These are phyloP conservation scores for Leptodactylus fallax DNA, from an alignment of 2,797 vertebrate genomes.

Conservation along the genomic window DNA sequence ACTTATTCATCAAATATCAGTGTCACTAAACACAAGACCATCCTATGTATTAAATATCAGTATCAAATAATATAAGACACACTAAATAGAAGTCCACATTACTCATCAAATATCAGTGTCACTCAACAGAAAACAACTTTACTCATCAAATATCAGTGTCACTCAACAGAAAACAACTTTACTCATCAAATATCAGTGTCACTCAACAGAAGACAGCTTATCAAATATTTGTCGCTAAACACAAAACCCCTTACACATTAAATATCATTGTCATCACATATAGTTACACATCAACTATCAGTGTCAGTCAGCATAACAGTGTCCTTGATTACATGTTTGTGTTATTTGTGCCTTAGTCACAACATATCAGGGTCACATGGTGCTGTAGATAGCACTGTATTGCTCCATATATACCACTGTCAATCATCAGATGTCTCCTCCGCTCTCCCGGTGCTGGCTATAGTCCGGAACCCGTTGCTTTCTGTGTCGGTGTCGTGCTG, in stretches of 20 bases:
- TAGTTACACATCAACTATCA: background rate
- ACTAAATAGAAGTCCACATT: background rate
- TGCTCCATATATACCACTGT: too few species aligned
- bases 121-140: background rate
- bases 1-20: background rate
- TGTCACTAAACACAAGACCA: background rate
- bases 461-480: background rate
- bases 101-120: background rate
- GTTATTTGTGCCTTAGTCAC: background rate
- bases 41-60: background rate
- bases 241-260: background rate
- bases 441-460: too few species aligned
- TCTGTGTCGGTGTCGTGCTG: background rate
- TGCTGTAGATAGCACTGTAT: too few species aligned
- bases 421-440: too few species aligned
- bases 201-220: background rate
- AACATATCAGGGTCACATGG: background rate
- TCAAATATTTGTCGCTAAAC: too few species aligned
- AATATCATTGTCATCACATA: background rate
- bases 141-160: background rate
- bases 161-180: background rate
- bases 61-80: too few species aligned
- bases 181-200: background rate
- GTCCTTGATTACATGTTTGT: too few species aligned
- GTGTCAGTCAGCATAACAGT: background rate